Percentiles rank a stretch among this genome's conserved stretches.
These are phyloP conservation scores for Sylvietta virens DNA, from an alignment of 2,113 vertebrate genomes.

Conservation along the genomic window DNA sequence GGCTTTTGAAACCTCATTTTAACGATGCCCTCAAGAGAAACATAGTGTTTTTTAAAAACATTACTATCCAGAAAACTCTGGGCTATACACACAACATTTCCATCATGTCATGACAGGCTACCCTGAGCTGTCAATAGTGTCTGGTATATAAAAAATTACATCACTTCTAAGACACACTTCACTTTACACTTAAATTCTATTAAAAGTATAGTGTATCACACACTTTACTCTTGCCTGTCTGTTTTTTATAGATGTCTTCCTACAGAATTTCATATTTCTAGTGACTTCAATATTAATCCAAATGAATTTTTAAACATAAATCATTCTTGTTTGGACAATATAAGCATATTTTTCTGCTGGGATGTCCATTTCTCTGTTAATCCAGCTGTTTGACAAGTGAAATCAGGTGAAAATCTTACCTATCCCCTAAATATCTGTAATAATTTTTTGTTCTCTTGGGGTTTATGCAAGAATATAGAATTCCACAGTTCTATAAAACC, in stretches of 20 bases:
- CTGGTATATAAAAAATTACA: constrained; percentile 22
- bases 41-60: not conserved
- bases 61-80: not conserved
- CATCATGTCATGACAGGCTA: not conserved
- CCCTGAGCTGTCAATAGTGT: not conserved
- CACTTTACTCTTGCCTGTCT: not conserved
- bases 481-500: not conserved
- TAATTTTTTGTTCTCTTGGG: not conserved
- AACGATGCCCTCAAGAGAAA: not conserved
- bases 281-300: not conserved
- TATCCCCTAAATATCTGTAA: not conserved
- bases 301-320: not conserved
- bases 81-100: not conserved
- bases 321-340: not conserved
- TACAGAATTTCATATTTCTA: constrained; percentile 10
- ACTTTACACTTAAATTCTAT: constrained; percentile 20
- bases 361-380: not conserved
- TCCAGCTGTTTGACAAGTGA: not conserved
- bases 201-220: not conserved
- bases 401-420: not conserved
- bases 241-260: not conserved
- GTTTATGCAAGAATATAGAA: not conserved
- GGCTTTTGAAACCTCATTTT: constrained; percentile 7
- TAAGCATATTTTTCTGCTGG: not conserved
- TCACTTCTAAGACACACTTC: not conserved